Percentiles rank a stretch among this genome's conserved stretches.
phyloP scores from a whole-genome alignment of 2,797 vertebrate species.

The Gymnocypris eckloni region DNA sequence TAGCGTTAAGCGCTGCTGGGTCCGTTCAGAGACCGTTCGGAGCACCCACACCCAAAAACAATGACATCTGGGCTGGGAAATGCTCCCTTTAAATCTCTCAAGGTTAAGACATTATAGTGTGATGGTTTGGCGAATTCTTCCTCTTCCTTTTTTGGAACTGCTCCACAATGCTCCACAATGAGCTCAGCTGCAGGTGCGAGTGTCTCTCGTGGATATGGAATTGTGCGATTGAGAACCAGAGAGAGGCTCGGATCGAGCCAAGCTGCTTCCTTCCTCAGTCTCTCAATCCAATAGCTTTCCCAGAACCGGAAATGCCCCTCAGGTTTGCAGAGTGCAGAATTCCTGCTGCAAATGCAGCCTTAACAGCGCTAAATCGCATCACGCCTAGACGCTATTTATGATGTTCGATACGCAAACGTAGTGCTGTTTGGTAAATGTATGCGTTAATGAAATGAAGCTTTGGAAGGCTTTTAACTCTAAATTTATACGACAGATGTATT shows the following conservation, averaged over 20 bases:
- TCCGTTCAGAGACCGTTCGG: background rate
- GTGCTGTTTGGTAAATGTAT: background rate
- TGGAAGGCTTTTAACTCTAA: conserved; percentile 1
- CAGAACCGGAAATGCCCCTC: conserved; percentile 58
- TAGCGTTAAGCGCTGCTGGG: background rate
- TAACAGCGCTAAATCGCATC: background rate
- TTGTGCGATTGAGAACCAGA: conserved; percentile 54
- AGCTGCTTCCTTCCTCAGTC: conserved; percentile 55
- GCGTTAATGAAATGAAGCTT: conserved; percentile 14
- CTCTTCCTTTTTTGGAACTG: conserved; percentile 57
- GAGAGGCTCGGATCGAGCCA: conserved; percentile 53
- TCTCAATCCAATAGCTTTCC: conserved; percentile 67
- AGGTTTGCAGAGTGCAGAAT: conserved; percentile 61
- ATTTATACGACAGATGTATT: conserved; percentile 12
- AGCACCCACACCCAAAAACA: conserved; percentile 40
- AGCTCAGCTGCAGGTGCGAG: conserved; percentile 70
- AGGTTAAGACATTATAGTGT: conserved; percentile 67
- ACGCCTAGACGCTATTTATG: background rate
- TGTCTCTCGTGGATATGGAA: conserved; percentile 57
- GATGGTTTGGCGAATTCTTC: conserved; percentile 59
- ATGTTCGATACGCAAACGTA: background rate
- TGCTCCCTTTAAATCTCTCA: conserved; percentile 68
- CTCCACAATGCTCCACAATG: conserved; percentile 67
- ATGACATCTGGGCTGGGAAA: conserved; percentile 75
- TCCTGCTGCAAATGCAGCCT: conserved; percentile 50